Evolutionary conservation across 2,113 vertebrate genomes (phyloP), one percentile per base, ranked within the genome.

Genomic region (Halcyon malimbica): DNA sequence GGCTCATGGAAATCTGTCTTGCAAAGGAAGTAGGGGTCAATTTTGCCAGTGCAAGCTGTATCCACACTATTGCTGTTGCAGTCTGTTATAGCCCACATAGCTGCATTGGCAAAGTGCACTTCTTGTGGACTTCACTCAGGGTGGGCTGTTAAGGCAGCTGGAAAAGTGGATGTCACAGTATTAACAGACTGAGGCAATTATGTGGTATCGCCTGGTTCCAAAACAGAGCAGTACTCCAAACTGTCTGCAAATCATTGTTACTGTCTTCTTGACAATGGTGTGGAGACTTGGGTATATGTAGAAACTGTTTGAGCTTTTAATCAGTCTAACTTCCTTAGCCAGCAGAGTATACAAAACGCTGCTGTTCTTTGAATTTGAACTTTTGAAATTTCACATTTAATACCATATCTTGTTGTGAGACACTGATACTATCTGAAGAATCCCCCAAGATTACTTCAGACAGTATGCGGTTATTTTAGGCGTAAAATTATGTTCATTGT

Each of bases 391-490:
- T 69, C 48, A 31, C 8, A 4, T 53, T 42, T 75, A 63, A 42
- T 65, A 63, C 21, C 23, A 26, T 29, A 31, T 59, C 11, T 31
- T 41, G 16, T 42, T 76, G 4, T 21, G 28, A 83, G 21, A 51
- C 46, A 25, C 4, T 41, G 44, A 18, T 16, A 13, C 7, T 42
- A 24, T n/a, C 25, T 24, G 41, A 33, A 54, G 44, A 69, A 35
- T 13, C 10, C 8, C 18, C 60, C 25, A 9, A 42, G 16, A 42
- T 53, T 83, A 33, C 29, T 65, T 85, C 67, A 73, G 25, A 59
- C 2, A 62, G 3, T 14, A 76, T 3, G 12, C 0, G 0, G 56
- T 83, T 79, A 20, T 73, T 80, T 57, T 19, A 62, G 39, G 7
- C 0, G 1, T 65, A 20, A 69, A 76, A 62, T 25, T 73, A 16